Percentiles rank a stretch among this genome's conserved stretches.
Evolutionary conservation across 2,888 invertebrate genomes (phyloP).

Genomic region (Tyria jacobaeae): DNA sequence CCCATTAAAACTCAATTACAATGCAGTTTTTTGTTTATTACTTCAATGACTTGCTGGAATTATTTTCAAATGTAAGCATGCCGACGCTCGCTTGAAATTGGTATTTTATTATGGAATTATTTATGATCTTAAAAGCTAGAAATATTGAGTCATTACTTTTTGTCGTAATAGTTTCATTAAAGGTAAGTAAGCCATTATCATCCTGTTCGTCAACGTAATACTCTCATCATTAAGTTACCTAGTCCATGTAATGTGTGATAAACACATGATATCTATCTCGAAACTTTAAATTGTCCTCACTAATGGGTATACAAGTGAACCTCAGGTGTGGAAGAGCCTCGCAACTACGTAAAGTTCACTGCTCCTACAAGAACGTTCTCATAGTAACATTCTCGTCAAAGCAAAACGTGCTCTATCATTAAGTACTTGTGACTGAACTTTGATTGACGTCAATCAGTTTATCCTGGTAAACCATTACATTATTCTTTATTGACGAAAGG

Average conservation of each 20-base stretch:
- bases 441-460: conserved; percentile 31
- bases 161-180: conserved; percentile 45
- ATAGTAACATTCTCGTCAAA: conserved; percentile 50
- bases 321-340: conserved; percentile 78
- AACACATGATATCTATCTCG: conserved; percentile 69
- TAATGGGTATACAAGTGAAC: conserved; percentile 80
- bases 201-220: conserved; percentile 35
- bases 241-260: conserved; percentile 58
- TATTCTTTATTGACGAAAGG: conserved; percentile 63
- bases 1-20: conserved; percentile 64
- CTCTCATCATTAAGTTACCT: conserved; percentile 35
- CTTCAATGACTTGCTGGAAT: conserved; percentile 66
- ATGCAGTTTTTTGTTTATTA: conserved; percentile 63
- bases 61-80: conserved; percentile 31
- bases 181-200: conserved; percentile 30
- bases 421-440: conserved; percentile 45
- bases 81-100: conserved; percentile 16
- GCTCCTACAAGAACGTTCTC: conserved; percentile 70
- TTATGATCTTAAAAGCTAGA: conserved; percentile 26
- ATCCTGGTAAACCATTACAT: conserved; percentile 66
- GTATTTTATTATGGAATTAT: conserved; percentile 30
- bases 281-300: conserved; percentile 74
- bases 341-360: conserved; percentile 81
- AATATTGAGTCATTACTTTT: conserved; percentile 51
- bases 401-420: conserved; percentile 63